These are phyloP conservation scores for Sericinus montela DNA, from an alignment of 2,888 invertebrate species.

Conservation along the genomic window DNA sequence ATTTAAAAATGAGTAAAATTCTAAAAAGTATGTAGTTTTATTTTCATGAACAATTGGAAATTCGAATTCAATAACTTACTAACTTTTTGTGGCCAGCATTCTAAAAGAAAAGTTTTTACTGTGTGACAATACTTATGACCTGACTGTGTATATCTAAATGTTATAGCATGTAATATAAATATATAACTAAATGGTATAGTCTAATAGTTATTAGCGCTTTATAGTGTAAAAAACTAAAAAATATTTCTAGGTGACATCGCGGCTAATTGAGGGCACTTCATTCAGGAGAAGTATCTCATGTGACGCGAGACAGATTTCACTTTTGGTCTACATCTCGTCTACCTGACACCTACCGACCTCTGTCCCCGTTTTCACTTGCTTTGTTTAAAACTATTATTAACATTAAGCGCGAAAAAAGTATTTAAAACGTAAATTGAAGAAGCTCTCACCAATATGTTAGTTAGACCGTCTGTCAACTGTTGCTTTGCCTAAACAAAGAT, in stretches of 20 bases:
- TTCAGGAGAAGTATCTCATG: not conserved
- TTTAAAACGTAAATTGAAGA: not conserved
- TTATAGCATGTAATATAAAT: too few species aligned
- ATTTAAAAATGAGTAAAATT: too few species aligned
- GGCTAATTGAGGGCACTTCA: conserved; percentile 8
- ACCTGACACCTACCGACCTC: conserved; percentile 2
- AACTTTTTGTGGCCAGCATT: too few species aligned
- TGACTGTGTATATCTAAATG: too few species aligned
- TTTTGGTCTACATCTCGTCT: not conserved
- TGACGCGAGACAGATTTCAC: not conserved
- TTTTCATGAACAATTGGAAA: too few species aligned
- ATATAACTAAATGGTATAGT: too few species aligned
- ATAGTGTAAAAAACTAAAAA: not conserved
- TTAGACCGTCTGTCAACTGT: not conserved
- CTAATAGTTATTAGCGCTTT: too few species aligned
- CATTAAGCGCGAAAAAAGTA: not conserved
- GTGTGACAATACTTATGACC: too few species aligned
- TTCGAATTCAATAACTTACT: too few species aligned
- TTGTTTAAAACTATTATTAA: not conserved
- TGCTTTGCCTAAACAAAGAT: too few species aligned
- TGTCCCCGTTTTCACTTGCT: conserved; percentile 1
- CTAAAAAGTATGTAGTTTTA: too few species aligned
- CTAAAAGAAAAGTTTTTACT: too few species aligned
- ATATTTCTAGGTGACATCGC: not conserved
- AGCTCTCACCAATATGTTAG: not conserved